Conservation (phyloP, 2,888 invertebrate species). For the Athalia circularis region DNA sequence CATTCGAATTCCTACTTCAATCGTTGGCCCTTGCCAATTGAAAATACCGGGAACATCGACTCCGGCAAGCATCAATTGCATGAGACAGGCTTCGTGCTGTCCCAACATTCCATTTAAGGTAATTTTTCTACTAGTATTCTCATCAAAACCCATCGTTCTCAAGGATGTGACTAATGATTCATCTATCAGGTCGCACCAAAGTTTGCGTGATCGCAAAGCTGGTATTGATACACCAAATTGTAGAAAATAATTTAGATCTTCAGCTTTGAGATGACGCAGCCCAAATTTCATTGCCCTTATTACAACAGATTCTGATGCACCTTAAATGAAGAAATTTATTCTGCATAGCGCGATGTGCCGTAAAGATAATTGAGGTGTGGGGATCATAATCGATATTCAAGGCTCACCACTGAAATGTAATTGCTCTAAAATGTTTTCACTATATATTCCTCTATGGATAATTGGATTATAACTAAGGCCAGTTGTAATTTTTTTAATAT, state of each 20-base stretch:
- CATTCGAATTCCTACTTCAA: conserved; percentile 46
- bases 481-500: conserved; percentile 3
- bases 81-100: conserved; percentile 51
- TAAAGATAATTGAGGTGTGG: background rate
- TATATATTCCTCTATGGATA: conserved; percentile 56
- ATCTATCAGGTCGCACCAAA: conserved; percentile 45
- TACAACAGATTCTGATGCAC: conserved; percentile 51
- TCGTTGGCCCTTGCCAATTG: conserved; percentile 53
- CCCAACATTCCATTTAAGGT: conserved; percentile 52
- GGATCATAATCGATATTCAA: background rate
- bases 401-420: conserved; percentile 52
- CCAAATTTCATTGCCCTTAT: conserved; percentile 60
- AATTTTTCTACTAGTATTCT: conserved; percentile 53
- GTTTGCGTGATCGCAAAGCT: conserved; percentile 39
- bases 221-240: conserved; percentile 46
- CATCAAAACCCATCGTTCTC: conserved; percentile 48
- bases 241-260: conserved; percentile 53
- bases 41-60: conserved; percentile 56
- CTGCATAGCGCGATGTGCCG: background rate
- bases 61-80: conserved; percentile 52
- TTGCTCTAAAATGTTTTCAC: conserved; percentile 50
- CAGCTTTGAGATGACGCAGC: conserved; percentile 48
- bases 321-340: conserved; percentile 49
- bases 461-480: conserved; percentile 45
- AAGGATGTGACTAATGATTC: conserved; percentile 54